phyloP scores from a whole-genome alignment of 2,888 invertebrate genomes.

The Yponomeuta evonymella region DNA sequence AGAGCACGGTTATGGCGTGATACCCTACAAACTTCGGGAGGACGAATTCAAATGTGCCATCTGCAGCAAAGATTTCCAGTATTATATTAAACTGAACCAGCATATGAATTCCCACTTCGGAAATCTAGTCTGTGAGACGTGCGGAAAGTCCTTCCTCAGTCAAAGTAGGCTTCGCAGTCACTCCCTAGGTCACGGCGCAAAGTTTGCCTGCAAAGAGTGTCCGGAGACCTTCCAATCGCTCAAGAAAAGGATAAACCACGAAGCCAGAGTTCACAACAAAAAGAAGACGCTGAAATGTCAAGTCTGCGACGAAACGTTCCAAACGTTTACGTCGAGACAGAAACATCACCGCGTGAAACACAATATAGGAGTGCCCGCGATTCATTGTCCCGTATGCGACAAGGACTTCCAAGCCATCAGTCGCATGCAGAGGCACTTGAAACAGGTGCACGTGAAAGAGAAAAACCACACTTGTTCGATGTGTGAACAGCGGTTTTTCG shows the following conservation, averaged over 20 bases:
- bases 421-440: constrained; percentile 49
- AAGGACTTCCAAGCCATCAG: constrained; percentile 53
- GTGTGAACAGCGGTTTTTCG: constrained; percentile 71
- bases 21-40: constrained; percentile 49
- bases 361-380: constrained; percentile 39
- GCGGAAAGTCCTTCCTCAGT: constrained; percentile 60
- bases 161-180: constrained; percentile 55
- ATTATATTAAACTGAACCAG: constrained; percentile 60
- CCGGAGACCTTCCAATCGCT: constrained; percentile 46
- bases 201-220: constrained; percentile 49
- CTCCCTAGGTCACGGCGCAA: constrained; percentile 41
- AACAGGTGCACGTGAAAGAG: constrained; percentile 62
- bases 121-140: constrained; percentile 54
- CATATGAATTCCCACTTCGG: constrained; percentile 66
- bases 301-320: constrained; percentile 49
- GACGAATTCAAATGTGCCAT: constrained; percentile 47
- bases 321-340: constrained; percentile 47
- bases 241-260: constrained; percentile 45
- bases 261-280: constrained; percentile 42
- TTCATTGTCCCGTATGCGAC: constrained; percentile 48
- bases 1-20: constrained; percentile 45
- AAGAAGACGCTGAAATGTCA: constrained; percentile 45
- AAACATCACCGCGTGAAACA: constrained; percentile 45
- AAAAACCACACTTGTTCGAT: constrained; percentile 61
- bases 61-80: constrained; percentile 49